A percentile compares a stretch with the other conserved stretches of the same genome.
phyloP scores from a whole-genome alignment of 2,888 invertebrate species.

The Anoplius nigerrimus region DNA sequence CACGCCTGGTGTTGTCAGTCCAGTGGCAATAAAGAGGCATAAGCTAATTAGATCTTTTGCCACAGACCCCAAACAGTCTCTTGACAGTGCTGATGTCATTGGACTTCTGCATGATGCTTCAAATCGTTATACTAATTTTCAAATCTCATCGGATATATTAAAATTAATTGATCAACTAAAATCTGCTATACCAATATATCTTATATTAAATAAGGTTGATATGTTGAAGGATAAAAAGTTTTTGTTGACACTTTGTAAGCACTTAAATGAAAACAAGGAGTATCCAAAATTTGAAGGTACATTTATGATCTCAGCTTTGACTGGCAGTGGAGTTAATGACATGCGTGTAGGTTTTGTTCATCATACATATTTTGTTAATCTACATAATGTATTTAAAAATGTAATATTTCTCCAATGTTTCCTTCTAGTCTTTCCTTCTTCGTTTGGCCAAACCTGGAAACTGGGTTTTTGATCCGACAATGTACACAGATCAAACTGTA shows the following conservation, averaged over 20 bases:
- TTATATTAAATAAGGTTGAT: conserved; percentile 92
- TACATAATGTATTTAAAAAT: conserved; percentile 2
- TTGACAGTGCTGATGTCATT: conserved; percentile 86
- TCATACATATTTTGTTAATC: conserved; percentile 2
- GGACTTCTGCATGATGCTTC: conserved; percentile 92
- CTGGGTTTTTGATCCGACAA: conserved; percentile 82
- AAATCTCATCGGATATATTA: no score
- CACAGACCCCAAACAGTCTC: conserved; percentile 79
- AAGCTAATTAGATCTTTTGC: conserved; percentile 78
- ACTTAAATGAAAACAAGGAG: conserved; percentile 80
- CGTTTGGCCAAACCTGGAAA: conserved; percentile 80
- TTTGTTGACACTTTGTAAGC: conserved; percentile 83
- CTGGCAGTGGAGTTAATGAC: conserved; percentile 84
- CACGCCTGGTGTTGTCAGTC: conserved; percentile 92
- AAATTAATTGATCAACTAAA: no score
- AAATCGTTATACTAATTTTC: conserved; percentile 78
- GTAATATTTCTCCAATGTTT: neutral
- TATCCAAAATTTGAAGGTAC: conserved; percentile 91
- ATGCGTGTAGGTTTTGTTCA: conserved; percentile 78
- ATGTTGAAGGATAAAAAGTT: conserved; percentile 80
- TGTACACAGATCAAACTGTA: conserved; percentile 85
- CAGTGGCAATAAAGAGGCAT: conserved; percentile 81
- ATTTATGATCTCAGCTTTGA: conserved; percentile 93
- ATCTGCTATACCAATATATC: conserved; percentile 80
- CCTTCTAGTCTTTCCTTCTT: conserved; percentile 57